A percentile compares a stretch with the other conserved stretches of the same genome.
Evolutionary conservation across 2,888 invertebrate genomes (phyloP).

Genomic region (Quadriops clusia): DNA sequence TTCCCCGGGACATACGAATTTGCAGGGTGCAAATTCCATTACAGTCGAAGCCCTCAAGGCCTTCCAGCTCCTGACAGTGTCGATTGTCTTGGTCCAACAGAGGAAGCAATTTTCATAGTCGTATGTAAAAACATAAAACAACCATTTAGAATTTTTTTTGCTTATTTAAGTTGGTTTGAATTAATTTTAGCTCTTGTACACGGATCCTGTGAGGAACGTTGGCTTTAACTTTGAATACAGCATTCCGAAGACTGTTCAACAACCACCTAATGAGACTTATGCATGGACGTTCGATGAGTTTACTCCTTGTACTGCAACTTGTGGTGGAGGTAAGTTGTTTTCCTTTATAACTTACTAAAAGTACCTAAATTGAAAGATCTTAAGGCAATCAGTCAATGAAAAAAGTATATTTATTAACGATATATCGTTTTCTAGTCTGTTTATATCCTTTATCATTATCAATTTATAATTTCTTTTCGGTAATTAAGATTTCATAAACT

Average conservation of each 20-base stretch:
- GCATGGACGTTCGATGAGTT: slow-evolving; percentile 73
- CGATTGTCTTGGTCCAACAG: slow-evolving; percentile 75
- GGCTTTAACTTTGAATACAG: slow-evolving; percentile 87
- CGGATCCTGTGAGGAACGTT: slow-evolving; percentile 63
- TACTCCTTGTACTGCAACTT: slow-evolving; percentile 70
- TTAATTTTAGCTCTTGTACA: slow-evolving; percentile 56
- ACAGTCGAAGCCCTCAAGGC: slow-evolving; percentile 71
- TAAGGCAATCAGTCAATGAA: no score
- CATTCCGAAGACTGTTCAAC: slow-evolving; percentile 59
- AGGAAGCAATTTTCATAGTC: slow-evolving; percentile 77
- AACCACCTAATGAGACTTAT: slow-evolving; percentile 60
- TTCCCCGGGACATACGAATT: slow-evolving; percentile 70
- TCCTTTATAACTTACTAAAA: no score
- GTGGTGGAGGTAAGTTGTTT: slow-evolving; percentile 81
- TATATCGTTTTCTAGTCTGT: no score
- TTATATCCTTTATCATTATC: slow-evolving; percentile 3
- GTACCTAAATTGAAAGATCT: no score
- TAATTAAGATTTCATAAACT: neutral
- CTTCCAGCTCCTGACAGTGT: slow-evolving; percentile 78
- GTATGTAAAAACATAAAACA: slow-evolving; percentile 47
- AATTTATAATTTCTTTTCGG: neutral
- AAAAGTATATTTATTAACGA: no score
- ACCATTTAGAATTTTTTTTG: neutral
- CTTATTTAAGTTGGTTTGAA: slow-evolving; percentile 6
- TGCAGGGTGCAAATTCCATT: slow-evolving; percentile 78